A percentile compares a stretch with the other conserved stretches of the same genome.
Conservation (phyloP, 2,888 invertebrate species). For the Holacanthella duospinosa region DNA sequence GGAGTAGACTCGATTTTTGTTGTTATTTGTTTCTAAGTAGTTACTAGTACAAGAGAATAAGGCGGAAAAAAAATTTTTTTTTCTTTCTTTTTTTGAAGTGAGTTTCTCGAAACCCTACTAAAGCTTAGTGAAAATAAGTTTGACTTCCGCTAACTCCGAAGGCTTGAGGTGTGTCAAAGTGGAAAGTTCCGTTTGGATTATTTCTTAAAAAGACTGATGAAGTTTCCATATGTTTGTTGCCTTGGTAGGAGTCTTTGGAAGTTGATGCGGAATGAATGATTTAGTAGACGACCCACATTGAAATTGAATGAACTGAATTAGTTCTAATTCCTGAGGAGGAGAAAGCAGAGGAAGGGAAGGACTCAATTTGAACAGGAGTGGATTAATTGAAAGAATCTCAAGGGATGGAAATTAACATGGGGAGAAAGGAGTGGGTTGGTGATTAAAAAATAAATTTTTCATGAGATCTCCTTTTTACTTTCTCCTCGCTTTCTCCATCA, state of each 20-base stretch:
- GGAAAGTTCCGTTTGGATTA: too few species aligned
- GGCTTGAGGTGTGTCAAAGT: too few species aligned
- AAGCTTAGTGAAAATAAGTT: too few species aligned
- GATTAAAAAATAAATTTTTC: constrained; percentile 36
- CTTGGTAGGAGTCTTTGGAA: background rate
- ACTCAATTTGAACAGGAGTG: constrained; percentile 15
- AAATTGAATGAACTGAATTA: background rate
- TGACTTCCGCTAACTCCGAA: too few species aligned
- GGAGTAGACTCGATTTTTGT: background rate
- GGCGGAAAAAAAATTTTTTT: too few species aligned
- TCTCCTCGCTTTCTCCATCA: background rate
- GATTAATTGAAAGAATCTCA: constrained; percentile 27
- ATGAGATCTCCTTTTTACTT: constrained; percentile 22
- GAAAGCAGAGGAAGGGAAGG: background rate
- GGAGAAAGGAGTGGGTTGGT: constrained; percentile 22
- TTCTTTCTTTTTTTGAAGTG: background rate
- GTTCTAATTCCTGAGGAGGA: background rate
- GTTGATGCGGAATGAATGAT: background rate
- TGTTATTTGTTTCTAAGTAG: too few species aligned
- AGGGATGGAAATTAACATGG: constrained; percentile 24
- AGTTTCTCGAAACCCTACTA: background rate
- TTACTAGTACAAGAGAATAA: too few species aligned
- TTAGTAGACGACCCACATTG: background rate
- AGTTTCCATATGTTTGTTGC: background rate
- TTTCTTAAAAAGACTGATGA: too few species aligned